These are phyloP conservation scores for Megaleporinus macrocephalus DNA, from an alignment of 2,113 vertebrate genomes.

Conservation along the genomic window DNA sequence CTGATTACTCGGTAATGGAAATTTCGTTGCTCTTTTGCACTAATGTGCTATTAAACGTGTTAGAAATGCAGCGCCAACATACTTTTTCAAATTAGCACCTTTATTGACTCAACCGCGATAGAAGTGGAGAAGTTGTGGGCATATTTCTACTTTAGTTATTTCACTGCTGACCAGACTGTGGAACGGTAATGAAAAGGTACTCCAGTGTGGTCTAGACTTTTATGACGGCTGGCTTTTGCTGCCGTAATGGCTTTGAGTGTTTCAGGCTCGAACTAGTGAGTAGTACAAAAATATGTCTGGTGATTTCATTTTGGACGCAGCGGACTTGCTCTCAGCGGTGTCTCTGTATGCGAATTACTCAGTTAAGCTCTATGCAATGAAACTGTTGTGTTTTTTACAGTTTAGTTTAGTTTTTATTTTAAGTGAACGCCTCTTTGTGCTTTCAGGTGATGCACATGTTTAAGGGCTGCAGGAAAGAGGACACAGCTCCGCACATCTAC, in stretches of 20 bases:
- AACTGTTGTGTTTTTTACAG: too few relatives aligned
- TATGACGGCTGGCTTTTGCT: neutral
- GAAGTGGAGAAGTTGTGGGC: neutral
- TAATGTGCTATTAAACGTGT: conserved; percentile 10
- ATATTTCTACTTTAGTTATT: conserved; percentile 20
- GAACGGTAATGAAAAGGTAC: neutral
- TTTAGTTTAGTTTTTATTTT: too few relatives aligned
- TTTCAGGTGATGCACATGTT: conserved; percentile 98
- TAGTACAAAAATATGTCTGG: neutral
- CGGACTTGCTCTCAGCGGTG: too few relatives aligned
- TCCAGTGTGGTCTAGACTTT: neutral
- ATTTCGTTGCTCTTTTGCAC: neutral
- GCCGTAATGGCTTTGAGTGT: conserved; percentile 1
- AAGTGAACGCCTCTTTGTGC: fast-evolving
- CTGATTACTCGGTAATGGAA: conserved; percentile 36
- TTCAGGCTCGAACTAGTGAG: neutral
- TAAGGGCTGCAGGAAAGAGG: conserved; percentile 93
- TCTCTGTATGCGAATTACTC: too few relatives aligned
- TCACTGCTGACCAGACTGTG: conserved; percentile 21
- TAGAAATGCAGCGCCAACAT: neutral
- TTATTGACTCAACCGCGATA: conserved; percentile 20
- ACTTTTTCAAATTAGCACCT: conserved; percentile 30
- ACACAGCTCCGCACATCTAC: conserved; percentile 92
- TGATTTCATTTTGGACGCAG: too few relatives aligned
- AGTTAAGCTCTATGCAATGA: too few relatives aligned